A percentile compares a stretch with the other conserved stretches of the same genome.
phyloP scores from a whole-genome alignment of 2,113 vertebrate genomes.

The Varanus salvator region DNA sequence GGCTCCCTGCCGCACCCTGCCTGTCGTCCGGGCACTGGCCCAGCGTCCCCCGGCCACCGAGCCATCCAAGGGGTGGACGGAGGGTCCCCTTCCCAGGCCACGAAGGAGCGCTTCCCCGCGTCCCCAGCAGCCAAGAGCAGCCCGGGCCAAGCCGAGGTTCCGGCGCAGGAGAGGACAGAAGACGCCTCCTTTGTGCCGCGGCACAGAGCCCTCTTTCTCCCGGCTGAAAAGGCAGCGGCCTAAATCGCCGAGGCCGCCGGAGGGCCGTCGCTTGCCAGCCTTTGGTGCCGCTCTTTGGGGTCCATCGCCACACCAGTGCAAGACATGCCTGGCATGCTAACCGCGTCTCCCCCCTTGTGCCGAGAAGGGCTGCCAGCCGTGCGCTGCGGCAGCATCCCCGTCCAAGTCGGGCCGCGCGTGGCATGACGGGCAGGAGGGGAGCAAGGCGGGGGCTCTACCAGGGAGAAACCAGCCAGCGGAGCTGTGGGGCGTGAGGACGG shows the following conservation, averaged over 20 bases:
- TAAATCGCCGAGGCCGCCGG: not conserved
- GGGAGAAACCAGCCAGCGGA: no score
- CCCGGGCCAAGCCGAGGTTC: not conserved
- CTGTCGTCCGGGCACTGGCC: no score
- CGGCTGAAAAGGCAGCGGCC: not conserved
- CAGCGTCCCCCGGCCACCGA: not conserved
- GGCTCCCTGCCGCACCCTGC: not conserved
- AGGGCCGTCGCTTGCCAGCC: not conserved
- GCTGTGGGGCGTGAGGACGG: not conserved
- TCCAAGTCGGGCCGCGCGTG: not conserved
- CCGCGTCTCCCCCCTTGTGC: not conserved
- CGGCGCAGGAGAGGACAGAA: not conserved
- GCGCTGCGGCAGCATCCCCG: not conserved
- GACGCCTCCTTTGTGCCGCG: no score
- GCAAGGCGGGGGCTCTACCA: not conserved
- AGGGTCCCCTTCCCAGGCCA: not conserved
- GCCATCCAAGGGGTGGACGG: not conserved
- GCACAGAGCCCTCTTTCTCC: not conserved
- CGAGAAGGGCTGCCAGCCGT: not conserved
- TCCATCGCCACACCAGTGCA: not conserved
- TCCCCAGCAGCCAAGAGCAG: not conserved
- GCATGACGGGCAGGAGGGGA: not conserved
- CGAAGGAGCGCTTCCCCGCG: not conserved
- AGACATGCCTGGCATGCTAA: slow-evolving; percentile 2
- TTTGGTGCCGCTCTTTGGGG: not conserved